Evolutionary conservation across 2,888 invertebrate species (phyloP), one percentile per base, ranked within the genome.

Genomic region (Gastracanthus pulcherrimus): DNA sequence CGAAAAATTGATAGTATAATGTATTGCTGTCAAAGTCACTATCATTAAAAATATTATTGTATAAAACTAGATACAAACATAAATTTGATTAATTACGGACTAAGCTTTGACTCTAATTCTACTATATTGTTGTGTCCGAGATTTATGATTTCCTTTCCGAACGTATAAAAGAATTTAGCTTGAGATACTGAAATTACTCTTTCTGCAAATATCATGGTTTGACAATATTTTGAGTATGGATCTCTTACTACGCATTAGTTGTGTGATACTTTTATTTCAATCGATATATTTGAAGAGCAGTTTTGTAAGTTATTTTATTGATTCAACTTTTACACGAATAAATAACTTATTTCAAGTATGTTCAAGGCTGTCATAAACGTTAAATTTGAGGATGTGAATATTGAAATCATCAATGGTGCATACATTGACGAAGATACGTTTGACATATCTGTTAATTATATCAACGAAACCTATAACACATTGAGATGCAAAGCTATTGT

Each of bases 391-490:
- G 76, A 76, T 19, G 29, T 66, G 4, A 66, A 66, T 19, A 38
- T 76, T 13, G 36, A 51, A 7, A 55, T 66, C 58, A 19, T 76
- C 4, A 76, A 76, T 38, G 66, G 38, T 0, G 76, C 66, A 19
- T 76, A 66, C 31, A 34, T 76, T 0, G 76, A 76, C 6, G 76
- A 76, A 23, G 62, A 60, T 26, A 29, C 36, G 9, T 72, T 72
- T 26, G 58, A 72, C 5, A 4, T 75, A 0, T 34, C 62, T 11
- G 64, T 75, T 31, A 75, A 75, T 9, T 75, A 75, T 34, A 75
- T 75, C 7, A 74, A 74, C 29, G 41, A 58, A 4, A 74, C 72
- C 9, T 74, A 74, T 26, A 75, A 64, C 16, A 34, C 74, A 13
- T 64, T 75, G 64, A 11, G 48, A 16, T 75, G 62, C 19, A 64